A percentile compares a stretch with the other conserved stretches of the same genome.
These are phyloP conservation scores for Australoheros scitulus DNA, from an alignment of 2,113 vertebrate genomes.

Conservation along the genomic window DNA sequence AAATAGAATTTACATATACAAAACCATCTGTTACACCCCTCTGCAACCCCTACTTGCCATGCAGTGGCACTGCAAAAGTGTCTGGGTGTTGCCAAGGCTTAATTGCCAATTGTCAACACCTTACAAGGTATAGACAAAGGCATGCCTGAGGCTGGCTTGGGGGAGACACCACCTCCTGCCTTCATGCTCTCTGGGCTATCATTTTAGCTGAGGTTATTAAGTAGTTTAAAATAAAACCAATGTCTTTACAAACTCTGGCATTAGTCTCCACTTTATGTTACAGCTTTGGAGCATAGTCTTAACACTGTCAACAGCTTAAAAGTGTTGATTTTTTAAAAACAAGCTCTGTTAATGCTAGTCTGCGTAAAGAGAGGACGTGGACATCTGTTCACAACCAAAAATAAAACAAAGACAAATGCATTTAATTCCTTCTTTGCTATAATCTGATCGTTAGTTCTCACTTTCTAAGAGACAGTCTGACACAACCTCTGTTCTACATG, in stretches of 20 bases:
- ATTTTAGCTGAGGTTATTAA: not conserved
- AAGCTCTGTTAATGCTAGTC: not conserved
- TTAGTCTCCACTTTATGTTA: not conserved
- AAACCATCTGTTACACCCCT: too few species aligned
- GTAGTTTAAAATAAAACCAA: not conserved
- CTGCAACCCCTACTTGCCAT: too few species aligned
- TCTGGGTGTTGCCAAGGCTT: too few species aligned
- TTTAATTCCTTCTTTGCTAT: not conserved
- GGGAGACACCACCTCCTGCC: not conserved
- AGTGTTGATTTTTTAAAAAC: not conserved
- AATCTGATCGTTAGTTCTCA: not conserved
- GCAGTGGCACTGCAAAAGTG: too few species aligned
- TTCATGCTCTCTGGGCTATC: not conserved
- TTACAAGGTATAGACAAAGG: too few species aligned
- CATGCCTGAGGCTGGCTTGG: too few species aligned
- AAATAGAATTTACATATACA: too few species aligned
- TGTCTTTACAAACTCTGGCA: not conserved
- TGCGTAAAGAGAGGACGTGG: not conserved
- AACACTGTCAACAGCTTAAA: not conserved
- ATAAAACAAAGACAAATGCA: not conserved
- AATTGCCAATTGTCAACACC: too few species aligned
- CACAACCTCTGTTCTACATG: not conserved
- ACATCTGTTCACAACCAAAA: not conserved
- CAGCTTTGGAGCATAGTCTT: not conserved
- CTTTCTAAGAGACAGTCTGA: not conserved